Evolutionary conservation across 2,797 vertebrate species (phyloP).

Genomic region (Cottoperca gobio): DNA sequence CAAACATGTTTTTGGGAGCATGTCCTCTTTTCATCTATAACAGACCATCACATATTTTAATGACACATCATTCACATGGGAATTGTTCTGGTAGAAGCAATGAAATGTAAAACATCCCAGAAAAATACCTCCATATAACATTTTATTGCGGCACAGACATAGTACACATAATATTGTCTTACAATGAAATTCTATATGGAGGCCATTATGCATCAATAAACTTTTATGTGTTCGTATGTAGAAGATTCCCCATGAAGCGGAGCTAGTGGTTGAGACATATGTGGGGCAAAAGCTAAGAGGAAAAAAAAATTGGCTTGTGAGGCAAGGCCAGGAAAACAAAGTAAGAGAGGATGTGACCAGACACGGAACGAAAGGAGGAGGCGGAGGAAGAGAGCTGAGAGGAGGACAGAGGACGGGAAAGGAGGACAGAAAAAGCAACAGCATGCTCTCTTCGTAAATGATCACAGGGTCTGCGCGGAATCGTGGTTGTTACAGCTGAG

Average conservation of each 20-base stretch:
- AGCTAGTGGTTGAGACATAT: constrained; percentile 33
- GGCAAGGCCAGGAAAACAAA: constrained; percentile 37
- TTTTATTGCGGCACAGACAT: not conserved
- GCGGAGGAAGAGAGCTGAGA: constrained; percentile 38
- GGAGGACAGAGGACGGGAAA: constrained; percentile 37
- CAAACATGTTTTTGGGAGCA: constrained; percentile 46
- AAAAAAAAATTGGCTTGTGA: constrained; percentile 16
- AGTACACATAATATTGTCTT: not conserved
- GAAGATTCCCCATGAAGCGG: constrained; percentile 16
- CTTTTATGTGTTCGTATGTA: not conserved
- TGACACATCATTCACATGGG: constrained; percentile 29
- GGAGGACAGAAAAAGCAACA: constrained; percentile 33
- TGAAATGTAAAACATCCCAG: not conserved
- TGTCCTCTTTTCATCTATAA: constrained; percentile 41
- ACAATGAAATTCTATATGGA: not conserved
- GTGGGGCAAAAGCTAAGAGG: constrained; percentile 19
- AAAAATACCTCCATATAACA: not conserved
- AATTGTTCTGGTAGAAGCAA: not conserved
- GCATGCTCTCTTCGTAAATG: constrained; percentile 19
- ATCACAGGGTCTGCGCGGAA: constrained; percentile 26
- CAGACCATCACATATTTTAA: constrained; percentile 18
- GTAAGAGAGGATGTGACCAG: constrained; percentile 35
- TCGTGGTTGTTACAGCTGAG: constrained; percentile 39
- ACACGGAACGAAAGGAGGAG: constrained; percentile 7
- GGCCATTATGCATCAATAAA: not conserved